These are phyloP conservation scores for Trematocara stigmaticum DNA, from an alignment of 2,113 vertebrate genomes.

Conservation along the genomic window DNA sequence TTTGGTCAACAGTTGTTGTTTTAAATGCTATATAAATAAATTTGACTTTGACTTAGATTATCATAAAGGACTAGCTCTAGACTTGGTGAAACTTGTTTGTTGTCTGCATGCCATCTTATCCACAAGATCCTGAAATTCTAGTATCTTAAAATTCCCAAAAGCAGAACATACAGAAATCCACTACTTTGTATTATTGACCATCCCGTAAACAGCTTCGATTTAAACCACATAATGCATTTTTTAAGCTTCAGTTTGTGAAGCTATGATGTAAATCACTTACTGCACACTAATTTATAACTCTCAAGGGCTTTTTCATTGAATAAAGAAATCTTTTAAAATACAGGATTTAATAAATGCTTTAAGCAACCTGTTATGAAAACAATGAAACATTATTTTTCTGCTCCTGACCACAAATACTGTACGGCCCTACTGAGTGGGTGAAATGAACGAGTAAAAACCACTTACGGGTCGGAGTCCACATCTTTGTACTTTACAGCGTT, in stretches of 20 bases:
- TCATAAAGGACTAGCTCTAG: neutral
- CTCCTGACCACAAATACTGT: neutral
- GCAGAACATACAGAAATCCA: neutral
- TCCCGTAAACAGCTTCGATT: neutral
- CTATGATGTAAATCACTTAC: neutral
- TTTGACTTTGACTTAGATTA: neutral
- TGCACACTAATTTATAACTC: neutral
- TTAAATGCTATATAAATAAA: neutral
- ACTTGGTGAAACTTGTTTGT: neutral
- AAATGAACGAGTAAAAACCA: neutral
- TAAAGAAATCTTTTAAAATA: neutral
- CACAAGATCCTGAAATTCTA: neutral
- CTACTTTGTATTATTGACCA: neutral
- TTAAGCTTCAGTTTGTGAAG: neutral
- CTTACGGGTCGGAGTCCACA: conserved; percentile 55
- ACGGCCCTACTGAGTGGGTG: neutral
- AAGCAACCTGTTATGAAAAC: neutral
- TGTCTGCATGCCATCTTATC: neutral
- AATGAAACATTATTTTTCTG: neutral
- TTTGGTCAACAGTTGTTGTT: neutral
- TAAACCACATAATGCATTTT: neutral
- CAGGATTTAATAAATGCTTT: neutral
- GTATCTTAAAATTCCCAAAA: neutral
- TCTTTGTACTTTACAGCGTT: conserved; percentile 25
- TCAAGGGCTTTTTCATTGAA: neutral